Evolutionary conservation across 2,888 invertebrate species (phyloP), one percentile per base, ranked within the genome.

Genomic region (Agapetus fuscipes): DNA sequence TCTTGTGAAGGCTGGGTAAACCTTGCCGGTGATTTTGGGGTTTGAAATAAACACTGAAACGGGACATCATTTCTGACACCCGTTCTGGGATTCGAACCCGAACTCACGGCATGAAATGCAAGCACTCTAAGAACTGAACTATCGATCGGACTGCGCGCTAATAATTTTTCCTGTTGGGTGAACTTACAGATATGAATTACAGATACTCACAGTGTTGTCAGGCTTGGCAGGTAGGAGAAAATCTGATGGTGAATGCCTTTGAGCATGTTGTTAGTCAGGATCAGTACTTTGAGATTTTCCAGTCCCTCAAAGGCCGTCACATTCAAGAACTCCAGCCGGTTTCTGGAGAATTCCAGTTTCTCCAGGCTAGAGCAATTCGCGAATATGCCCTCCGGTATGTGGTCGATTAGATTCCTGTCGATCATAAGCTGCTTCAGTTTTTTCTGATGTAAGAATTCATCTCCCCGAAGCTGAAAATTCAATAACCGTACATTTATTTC

Each of bases 201-300:
- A 17, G 17, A 28, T 53, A 71, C 78, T 76, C 63, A 85, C 84
- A 86, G 54, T 52, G 83, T 81, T 28, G 74, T 74, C 2, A 87
- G 61, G 55, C 75, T 78, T 33, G 74, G 76, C 34, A 80, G 67
- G 26, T 71, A 71, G 6, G 67, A 61, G 53, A 86, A 81, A 5
- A 77, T 62, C 49, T 72, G 72, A 24, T 76, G 70, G 52, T 80
- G 76, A 26, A 85, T 64, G 47, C 67, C 66, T 42, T 71, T 68
- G 14, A 86, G 60, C 50, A 78, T 71, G 55, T 86, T 86, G 48
- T 83, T 81, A 46, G 82, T 80, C 6, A 86, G 58, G 40, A 82
- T 66, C 9, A 86, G 65, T 1, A 76, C 72, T 1, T 76, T 79
- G 29, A 86, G 59, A 53, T 80, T 79, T 4, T 61, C 57, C 34